Conservation (phyloP, 2,113 vertebrate species). For the Cranoglanis bouderius region DNA sequence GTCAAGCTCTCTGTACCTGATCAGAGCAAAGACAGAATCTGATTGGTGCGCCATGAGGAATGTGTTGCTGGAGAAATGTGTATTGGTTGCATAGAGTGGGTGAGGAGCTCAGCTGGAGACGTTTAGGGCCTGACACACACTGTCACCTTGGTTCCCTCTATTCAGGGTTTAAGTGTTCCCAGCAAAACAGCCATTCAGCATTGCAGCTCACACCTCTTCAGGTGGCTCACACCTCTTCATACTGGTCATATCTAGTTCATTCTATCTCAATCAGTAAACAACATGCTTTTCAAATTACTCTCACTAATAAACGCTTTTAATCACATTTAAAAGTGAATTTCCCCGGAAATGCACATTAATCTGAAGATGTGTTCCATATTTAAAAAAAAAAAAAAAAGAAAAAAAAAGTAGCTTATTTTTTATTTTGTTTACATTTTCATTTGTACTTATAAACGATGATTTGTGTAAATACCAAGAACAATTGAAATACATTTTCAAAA, state of each 20-base stretch:
- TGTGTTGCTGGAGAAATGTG: slow-evolving; percentile 49
- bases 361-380: neutral
- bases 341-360: neutral
- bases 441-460: neutral
- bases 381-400: neutral
- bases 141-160: slow-evolving; percentile 43
- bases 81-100: slow-evolving; percentile 66
- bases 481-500: neutral
- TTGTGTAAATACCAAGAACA: neutral
- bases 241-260: neutral
- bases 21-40: neutral
- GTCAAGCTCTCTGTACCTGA: neutral
- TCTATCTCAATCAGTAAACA: neutral
- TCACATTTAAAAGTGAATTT: neutral
- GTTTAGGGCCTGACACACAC: slow-evolving; percentile 62
- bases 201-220: neutral
- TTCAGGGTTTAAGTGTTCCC: neutral
- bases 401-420: neutral
- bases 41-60: slow-evolving; percentile 8
- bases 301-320: neutral
- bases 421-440: neutral
- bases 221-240: too few species aligned
- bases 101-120: slow-evolving; percentile 63
- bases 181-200: neutral
- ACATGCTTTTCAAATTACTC: neutral